Percentiles rank a stretch among this genome's conserved stretches.
phyloP scores from a whole-genome alignment of 1,140 invertebrate species.

The Pararge aegeria region DNA sequence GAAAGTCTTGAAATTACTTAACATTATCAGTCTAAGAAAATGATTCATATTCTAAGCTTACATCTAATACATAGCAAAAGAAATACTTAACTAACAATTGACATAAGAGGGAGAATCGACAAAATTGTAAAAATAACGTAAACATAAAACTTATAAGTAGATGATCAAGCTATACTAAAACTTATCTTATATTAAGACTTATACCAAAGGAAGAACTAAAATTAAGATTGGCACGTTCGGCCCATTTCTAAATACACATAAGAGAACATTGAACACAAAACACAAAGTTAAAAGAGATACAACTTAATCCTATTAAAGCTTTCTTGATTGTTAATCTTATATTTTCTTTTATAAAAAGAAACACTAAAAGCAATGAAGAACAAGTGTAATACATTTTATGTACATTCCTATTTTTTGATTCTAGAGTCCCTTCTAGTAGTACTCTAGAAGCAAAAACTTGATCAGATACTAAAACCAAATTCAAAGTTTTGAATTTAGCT shows the following conservation, averaged over 20 bases:
- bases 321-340: slow-evolving; percentile 32
- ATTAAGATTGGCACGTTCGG: slow-evolving; percentile 71
- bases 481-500: slow-evolving; percentile 11
- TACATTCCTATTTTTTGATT: not conserved
- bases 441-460: not conserved
- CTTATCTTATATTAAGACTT: slow-evolving; percentile 23
- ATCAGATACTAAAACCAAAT: not conserved
- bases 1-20: slow-evolving; percentile 73
- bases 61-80: slow-evolving; percentile 20
- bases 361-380: slow-evolving; percentile 5
- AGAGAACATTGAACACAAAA: slow-evolving; percentile 30
- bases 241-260: slow-evolving; percentile 48
- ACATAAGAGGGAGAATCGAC: slow-evolving; percentile 25
- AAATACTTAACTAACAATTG: slow-evolving; percentile 10
- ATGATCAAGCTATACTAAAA: slow-evolving; percentile 14
- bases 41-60: slow-evolving; percentile 38
- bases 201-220: slow-evolving; percentile 33
- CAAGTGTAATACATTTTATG: not conserved
- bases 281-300: slow-evolving; percentile 10
- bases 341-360: slow-evolving; percentile 3
- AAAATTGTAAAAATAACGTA: slow-evolving; percentile 23
- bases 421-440: not conserved
- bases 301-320: slow-evolving; percentile 65
- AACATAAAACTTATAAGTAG: slow-evolving; percentile 16
- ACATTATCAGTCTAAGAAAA: slow-evolving; percentile 58